Evolutionary conservation across 2,797 vertebrate genomes (phyloP).

Genomic region (Tenualosa thibaudeaui): DNA sequence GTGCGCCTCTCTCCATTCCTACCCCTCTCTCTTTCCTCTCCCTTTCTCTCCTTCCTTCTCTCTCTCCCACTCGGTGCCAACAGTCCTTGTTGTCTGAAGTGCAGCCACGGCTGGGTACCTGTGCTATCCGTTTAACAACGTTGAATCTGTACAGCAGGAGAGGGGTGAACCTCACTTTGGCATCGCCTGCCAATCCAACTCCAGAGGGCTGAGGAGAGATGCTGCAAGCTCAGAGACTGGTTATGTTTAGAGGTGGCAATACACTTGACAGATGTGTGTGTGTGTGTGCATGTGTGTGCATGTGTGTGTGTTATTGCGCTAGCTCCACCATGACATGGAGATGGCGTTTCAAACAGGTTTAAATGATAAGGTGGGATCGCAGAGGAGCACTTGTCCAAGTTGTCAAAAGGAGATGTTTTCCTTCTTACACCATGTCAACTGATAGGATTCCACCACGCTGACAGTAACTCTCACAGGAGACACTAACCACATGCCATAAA

Average conservation of each 20-base stretch:
- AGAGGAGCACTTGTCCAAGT: not conserved
- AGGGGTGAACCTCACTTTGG: not conserved
- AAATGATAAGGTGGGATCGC: slow-evolving; percentile 15
- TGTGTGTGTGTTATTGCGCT: not conserved
- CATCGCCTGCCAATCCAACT: not conserved
- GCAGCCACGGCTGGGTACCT: not conserved
- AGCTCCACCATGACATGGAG: not conserved
- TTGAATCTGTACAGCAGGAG: not conserved
- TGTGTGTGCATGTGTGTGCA: slow-evolving; percentile 31
- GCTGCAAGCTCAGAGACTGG: not conserved
- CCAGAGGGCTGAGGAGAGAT: not conserved
- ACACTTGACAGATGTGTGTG: slow-evolving; percentile 23
- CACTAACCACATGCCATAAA: not conserved
- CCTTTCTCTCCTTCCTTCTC: not conserved
- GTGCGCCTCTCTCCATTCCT: not conserved
- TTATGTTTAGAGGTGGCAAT: not conserved
- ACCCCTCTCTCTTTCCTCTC: not conserved
- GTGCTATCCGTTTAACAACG: not conserved
- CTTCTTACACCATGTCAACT: not conserved
- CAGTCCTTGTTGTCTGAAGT: not conserved
- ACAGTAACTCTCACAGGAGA: not conserved
- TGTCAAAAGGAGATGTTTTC: not conserved
- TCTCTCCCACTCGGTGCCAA: not conserved
- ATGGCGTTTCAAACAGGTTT: slow-evolving; percentile 18
- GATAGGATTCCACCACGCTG: not conserved